Evolutionary conservation across 2,797 vertebrate species (phyloP), one percentile per base, ranked within the genome.

Genomic region (Gymnocypris eckloni): DNA sequence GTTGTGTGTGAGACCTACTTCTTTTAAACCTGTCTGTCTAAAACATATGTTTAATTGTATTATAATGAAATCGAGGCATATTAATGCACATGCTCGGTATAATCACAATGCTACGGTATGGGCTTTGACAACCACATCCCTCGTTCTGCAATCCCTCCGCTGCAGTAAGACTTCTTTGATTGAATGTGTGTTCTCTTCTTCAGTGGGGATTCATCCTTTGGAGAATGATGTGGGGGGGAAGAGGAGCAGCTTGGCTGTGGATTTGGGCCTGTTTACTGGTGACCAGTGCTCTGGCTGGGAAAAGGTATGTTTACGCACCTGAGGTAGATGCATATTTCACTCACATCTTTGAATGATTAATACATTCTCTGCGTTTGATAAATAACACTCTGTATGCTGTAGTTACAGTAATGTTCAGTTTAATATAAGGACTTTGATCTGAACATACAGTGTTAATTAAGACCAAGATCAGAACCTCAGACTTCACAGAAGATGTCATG

Each of bases 181-280:
- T 11, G 2, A 18, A 39, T 78, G 66, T 64, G 88, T 90, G 89
- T 25, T 88, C 82, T 64, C 88, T 93, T 85, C 43, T 91, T 66
- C 95, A 93, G 92, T 96, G 95, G 96, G 91, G 92, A 96, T 96
- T 94, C 88, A 92, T 95, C 93, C 93, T 94, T 92, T 92, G 94
- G 93, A 79, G 94, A 94, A 92, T 91, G 87, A 96, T 95, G 93
- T 96, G 97, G 97, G 96, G 94, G 95, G 96, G 92, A 94, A 94
- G 95, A 90, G 91, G 91, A 90, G 92, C 93, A 88, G 92, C 95
- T 92, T 94, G 92, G 90, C 95, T 97, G 88, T 96, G 86, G 93
- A 93, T 98, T 89, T 97, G 97, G 97, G 96, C 96, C 95, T 97
- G 95, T 94, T 93, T 96, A 93, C 93, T 98, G 84, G 91, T 95